Evolutionary conservation across 2,113 vertebrate genomes (phyloP).

Genomic region (Chaetodon auriga): DNA sequence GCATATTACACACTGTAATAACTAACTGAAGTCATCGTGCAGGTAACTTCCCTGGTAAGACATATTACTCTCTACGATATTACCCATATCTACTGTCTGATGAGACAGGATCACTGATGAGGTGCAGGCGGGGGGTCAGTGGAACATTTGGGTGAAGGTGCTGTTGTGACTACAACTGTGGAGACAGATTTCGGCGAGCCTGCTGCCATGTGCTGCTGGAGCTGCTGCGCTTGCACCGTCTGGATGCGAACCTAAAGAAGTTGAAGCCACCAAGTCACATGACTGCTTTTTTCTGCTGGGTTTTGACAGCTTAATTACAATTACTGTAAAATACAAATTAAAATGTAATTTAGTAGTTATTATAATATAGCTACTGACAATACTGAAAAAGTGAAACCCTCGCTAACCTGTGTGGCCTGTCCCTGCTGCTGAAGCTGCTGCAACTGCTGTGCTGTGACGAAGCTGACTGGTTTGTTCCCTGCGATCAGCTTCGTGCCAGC

Average conservation of each 20-base stretch:
- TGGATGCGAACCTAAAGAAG: conserved; percentile 92
- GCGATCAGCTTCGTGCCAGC: conserved; percentile 96
- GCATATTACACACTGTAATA: background rate
- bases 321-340: background rate
- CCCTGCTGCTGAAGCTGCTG: conserved; percentile 99
- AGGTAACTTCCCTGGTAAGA: too few species aligned
- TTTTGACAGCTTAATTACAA: background rate
- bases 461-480: conserved; percentile 98
- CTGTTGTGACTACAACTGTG: conserved; percentile 94
- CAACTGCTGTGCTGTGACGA: conserved; percentile 96
- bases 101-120: conserved; percentile 53
- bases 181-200: conserved; percentile 92
- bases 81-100: background rate
- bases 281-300: background rate
- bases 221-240: conserved; percentile 92
- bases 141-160: conserved; percentile 90
- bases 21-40: background rate
- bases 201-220: conserved; percentile 92
- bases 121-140: conserved; percentile 87
- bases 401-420: conserved; percentile 93
- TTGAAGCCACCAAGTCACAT: background rate
- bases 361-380: background rate
- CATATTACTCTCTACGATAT: too few species aligned
- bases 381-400: background rate
- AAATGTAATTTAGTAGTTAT: too few species aligned